Evolutionary conservation across 2,888 invertebrate genomes (phyloP), one percentile per base, ranked within the genome.

Genomic region (Amiota mariae): DNA sequence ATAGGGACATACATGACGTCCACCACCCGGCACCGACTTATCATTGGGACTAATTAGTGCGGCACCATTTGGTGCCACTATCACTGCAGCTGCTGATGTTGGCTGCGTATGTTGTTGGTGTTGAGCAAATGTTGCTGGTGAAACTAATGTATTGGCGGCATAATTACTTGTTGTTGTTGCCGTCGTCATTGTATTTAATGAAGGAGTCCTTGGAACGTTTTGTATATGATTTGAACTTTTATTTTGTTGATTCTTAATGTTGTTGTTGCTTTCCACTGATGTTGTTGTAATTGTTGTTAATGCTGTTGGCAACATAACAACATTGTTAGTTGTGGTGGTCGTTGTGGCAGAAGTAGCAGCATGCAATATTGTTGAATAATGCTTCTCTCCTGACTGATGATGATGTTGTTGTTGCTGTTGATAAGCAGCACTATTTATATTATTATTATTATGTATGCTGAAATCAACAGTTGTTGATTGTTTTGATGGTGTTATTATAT

Each of bases 1-100:
- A 89, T 95, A 97, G 12, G 95, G 94, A 89, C 97, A 97, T 80
- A 95, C 93, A 90, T 97, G 94, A 81, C 95, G 94, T 71, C 95
- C 95, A 86, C 67, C 67, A 54, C 67, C 67, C 9, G 67, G 67
- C 51, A 68, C 24, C 9, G n/a, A 15, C 36, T 63, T 73, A 10
- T 70, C 70, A 8, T 46, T 57, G 18, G n/a, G 9, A 51, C 24
- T n/a, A 1, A 13, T 11, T 20, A 20, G 18, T 54, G 24, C n/a
- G 8, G 54, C 54, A 48, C 36, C 63, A 15, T 48, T 78, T 67
- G 73, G 81, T 56, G 47, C 73, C 15, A 15, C 46, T 20, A 68
- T 68, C 51, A 77, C 59, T 77, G 74, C 15, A 47, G 79, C 61
- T 71, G 74, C 36, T 61, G 76, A 61, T 74, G 82, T 82, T 81